phyloP scores from a whole-genome alignment of 1,140 invertebrate species.

The Hypsibius dujardini region DNA sequence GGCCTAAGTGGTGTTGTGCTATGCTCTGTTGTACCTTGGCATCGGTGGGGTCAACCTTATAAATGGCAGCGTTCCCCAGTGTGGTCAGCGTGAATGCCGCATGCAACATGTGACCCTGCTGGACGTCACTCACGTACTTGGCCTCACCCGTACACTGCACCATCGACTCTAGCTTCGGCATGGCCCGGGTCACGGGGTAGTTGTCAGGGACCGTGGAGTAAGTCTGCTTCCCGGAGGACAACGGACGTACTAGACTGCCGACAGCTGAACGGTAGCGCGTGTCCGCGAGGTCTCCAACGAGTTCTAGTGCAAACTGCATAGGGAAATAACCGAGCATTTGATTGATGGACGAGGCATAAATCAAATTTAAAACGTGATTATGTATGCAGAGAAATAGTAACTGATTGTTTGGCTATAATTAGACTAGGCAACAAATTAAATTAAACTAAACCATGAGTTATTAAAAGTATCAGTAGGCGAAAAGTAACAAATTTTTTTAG shows the following conservation, averaged over 20 bases:
- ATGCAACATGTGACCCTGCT: conserved; percentile 31
- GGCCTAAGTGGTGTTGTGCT: too few relatives aligned
- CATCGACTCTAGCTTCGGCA: conserved; percentile 45
- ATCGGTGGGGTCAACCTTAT: conserved; percentile 27
- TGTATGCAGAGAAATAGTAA: too few relatives aligned
- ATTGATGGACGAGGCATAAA: too few relatives aligned
- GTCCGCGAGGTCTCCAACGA: neutral
- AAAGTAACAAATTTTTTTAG: too few relatives aligned
- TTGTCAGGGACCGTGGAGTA: conserved; percentile 50
- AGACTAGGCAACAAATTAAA: too few relatives aligned
- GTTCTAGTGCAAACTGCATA: neutral
- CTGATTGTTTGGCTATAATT: too few relatives aligned
- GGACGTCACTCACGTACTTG: conserved; percentile 23
- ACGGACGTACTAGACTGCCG: conserved; percentile 35
- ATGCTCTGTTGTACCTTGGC: conserved; percentile 26
- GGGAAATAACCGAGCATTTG: too few relatives aligned
- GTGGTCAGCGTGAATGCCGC: conserved; percentile 34
- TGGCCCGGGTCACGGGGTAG: conserved; percentile 58
- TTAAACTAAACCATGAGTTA: too few relatives aligned
- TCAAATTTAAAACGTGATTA: too few relatives aligned
- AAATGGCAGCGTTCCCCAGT: conserved; percentile 30
- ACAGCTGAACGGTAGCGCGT: neutral
- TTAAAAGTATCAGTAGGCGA: too few relatives aligned
- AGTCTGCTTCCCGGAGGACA: conserved; percentile 51
- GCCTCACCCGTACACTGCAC: conserved; percentile 34